phyloP scores from a whole-genome alignment of 2,888 invertebrate species.

The Mesoligia furuncula region DNA sequence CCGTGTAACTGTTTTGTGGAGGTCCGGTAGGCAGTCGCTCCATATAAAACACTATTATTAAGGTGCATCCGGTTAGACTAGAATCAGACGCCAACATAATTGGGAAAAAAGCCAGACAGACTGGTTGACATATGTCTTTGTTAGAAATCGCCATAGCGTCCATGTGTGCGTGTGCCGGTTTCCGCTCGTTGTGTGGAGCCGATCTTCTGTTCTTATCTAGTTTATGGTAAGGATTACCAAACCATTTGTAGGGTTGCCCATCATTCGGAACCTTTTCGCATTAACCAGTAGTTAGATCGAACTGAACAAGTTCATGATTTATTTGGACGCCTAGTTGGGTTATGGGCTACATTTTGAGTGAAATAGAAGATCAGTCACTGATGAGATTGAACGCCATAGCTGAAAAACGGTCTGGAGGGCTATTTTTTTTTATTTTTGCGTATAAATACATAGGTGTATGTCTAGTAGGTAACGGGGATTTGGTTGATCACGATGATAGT shows the following conservation, averaged over 20 bases:
- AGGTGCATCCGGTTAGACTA: too few species aligned
- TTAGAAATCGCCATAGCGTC: neutral
- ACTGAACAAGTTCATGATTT: constrained; percentile 44
- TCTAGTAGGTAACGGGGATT: too few species aligned
- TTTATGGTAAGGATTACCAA: constrained; percentile 36
- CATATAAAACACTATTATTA: too few species aligned
- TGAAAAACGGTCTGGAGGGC: neutral
- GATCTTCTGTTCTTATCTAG: constrained; percentile 10
- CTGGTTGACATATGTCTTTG: neutral
- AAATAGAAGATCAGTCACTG: neutral
- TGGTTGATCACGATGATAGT: neutral
- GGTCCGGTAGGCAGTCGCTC: neutral
- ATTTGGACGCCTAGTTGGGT: constrained; percentile 16
- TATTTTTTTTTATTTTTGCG: neutral
- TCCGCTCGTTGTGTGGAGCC: too few species aligned
- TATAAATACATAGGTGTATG: neutral
- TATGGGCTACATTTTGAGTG: neutral
- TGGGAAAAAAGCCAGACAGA: neutral
- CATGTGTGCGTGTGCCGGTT: neutral
- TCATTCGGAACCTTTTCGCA: constrained; percentile 52
- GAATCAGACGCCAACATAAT: neutral
- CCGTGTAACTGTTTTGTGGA: neutral
- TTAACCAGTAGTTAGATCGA: constrained; percentile 32
- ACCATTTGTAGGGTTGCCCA: constrained; percentile 46
- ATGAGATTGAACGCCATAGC: too few species aligned